phyloP scores from a whole-genome alignment of 2,888 invertebrate species.

The Sphaerophoria rueppellii region DNA sequence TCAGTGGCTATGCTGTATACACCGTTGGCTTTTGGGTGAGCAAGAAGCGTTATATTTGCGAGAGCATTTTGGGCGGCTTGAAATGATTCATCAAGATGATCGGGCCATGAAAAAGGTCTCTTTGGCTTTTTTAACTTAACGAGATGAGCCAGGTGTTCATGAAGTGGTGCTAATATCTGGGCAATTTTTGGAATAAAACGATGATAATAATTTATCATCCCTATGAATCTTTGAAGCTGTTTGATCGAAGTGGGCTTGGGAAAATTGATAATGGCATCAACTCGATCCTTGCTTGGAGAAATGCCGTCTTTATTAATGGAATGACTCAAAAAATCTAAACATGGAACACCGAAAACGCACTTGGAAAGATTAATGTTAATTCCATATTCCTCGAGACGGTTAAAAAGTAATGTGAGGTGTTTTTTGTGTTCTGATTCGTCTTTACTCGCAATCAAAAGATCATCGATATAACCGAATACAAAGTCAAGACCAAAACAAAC shows the following conservation, averaged over 20 bases:
- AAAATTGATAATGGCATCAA: background rate
- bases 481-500: background rate
- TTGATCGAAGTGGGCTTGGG: background rate
- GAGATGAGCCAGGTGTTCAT: background rate
- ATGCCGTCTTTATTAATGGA: background rate
- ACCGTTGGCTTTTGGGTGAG: conserved; percentile 2
- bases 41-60: conserved; percentile 23
- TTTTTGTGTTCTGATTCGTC: background rate
- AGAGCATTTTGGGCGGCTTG: conserved; percentile 2
- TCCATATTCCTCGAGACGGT: background rate
- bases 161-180: conserved; percentile 2
- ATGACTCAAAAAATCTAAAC: background rate
- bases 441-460: background rate
- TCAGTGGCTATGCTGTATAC: background rate
- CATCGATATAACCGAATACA: background rate
- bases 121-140: background rate
- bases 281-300: background rate
- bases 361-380: background rate
- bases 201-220: conserved; percentile 27
- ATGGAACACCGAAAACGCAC: background rate
- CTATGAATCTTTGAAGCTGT: conserved; percentile 23
- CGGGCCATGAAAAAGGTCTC: background rate
- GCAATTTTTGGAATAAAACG: conserved; percentile 9
- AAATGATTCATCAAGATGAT: background rate
- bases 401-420: background rate